Evolutionary conservation across 2,113 vertebrate genomes (phyloP).

Genomic region (Theristicus caerulescens): DNA sequence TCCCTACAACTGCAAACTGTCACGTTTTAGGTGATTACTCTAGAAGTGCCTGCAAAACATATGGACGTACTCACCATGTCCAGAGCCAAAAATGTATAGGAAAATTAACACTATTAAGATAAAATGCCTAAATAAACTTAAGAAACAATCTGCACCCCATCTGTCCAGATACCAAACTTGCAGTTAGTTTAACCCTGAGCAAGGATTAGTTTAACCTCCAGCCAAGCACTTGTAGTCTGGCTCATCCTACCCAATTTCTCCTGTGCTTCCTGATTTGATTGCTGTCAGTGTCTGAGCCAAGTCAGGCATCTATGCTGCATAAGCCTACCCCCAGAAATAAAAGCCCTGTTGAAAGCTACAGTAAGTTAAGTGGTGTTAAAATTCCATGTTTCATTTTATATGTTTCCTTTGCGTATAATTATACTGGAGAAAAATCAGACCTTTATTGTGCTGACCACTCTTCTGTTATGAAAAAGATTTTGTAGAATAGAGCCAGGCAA

Average conservation of each 20-base stretch:
- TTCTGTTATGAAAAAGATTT: not conserved
- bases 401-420: not conserved
- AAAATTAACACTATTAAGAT: not conserved
- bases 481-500: not conserved
- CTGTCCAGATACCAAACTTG: not conserved
- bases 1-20: not conserved
- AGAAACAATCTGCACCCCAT: not conserved
- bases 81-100: not conserved
- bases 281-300: not conserved
- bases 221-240: not conserved
- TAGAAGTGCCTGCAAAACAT: not conserved
- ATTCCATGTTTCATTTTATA: not conserved
- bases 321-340: not conserved
- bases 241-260: not conserved
- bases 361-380: not conserved
- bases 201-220: not conserved
- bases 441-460: not conserved
- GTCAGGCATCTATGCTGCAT: not conserved
- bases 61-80: not conserved
- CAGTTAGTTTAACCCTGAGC: not conserved
- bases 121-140: not conserved
- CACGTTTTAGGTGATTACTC: not conserved
- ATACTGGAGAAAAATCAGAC: not conserved
- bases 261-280: not conserved
- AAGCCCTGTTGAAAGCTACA: not conserved